Conservation (phyloP, 2,797 vertebrate genomes). For the Onychomys leucogaster region DNA sequence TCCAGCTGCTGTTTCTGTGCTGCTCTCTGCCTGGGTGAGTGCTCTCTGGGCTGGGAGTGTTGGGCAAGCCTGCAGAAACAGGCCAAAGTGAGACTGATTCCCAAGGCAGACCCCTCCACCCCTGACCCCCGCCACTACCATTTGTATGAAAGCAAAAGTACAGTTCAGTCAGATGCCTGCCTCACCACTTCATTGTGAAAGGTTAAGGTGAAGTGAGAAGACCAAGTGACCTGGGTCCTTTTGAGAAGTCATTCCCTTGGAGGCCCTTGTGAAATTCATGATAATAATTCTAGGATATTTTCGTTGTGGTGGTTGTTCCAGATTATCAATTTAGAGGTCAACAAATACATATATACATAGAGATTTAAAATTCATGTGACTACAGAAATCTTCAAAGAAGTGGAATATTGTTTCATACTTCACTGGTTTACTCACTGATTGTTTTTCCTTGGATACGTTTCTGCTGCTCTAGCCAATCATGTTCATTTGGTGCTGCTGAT, state of each 20-base stretch:
- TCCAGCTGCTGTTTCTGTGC: neutral
- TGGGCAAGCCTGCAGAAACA: rapidly evolving
- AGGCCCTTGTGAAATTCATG: neutral
- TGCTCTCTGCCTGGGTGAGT: neutral
- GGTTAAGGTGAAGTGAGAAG: neutral
- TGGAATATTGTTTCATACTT: neutral
- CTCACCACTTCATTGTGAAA: neutral
- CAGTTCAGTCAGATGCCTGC: neutral
- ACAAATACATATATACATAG: neutral
- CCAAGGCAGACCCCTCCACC: neutral
- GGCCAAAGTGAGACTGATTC: neutral
- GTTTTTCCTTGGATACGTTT: neutral
- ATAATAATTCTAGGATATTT: neutral
- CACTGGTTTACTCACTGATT: neutral
- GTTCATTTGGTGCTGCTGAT: slow-evolving; percentile 31
- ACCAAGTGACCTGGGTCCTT: neutral
- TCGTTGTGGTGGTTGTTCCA: neutral
- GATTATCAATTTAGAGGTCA: slow-evolving; percentile 26
- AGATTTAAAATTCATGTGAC: neutral
- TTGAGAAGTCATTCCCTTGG: neutral
- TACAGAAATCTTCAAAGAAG: neutral
- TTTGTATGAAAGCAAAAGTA: neutral
- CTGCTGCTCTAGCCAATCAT: neutral
- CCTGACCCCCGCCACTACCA: neutral
- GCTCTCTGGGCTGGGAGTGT: rapidly evolving